Percentiles rank a stretch among this genome's conserved stretches.
Evolutionary conservation across 2,888 invertebrate species (phyloP).

Genomic region (Agrochola macilenta): DNA sequence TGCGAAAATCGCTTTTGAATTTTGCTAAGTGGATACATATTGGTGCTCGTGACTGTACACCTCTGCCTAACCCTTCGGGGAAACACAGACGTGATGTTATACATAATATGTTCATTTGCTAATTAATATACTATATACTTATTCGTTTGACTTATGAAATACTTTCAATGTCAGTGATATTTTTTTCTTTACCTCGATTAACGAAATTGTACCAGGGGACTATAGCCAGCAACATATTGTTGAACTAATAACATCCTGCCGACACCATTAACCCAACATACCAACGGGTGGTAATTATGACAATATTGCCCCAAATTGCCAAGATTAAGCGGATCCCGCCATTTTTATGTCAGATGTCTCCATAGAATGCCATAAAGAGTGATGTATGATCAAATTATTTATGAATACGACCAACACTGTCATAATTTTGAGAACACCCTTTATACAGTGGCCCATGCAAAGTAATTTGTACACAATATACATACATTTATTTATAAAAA

Average conservation of each 20-base stretch:
- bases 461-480: not conserved
- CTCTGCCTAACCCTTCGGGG: too few relatives aligned
- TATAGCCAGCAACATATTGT: conserved; percentile 6
- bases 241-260: not conserved
- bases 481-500: too few relatives aligned
- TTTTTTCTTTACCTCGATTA: not conserved
- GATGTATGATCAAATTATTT: conserved; percentile 44
- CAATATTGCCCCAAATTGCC: conserved; percentile 45
- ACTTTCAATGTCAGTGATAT: not conserved
- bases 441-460: not conserved
- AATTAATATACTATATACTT: not conserved
- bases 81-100: too few relatives aligned
- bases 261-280: conserved; percentile 21
- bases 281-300: conserved; percentile 47
- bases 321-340: conserved; percentile 39
- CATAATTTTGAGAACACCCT: not conserved
- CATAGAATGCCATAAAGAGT: conserved; percentile 49
- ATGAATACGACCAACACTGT: not conserved
- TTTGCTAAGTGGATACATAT: too few relatives aligned
- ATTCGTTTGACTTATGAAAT: not conserved
- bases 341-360: conserved; percentile 51
- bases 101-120: not conserved
- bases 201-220: conserved; percentile 5
- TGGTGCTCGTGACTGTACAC: too few relatives aligned
- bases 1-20: too few relatives aligned